Evolutionary conservation across 2,888 invertebrate genomes (phyloP).

Genomic region (Dione juno): DNA sequence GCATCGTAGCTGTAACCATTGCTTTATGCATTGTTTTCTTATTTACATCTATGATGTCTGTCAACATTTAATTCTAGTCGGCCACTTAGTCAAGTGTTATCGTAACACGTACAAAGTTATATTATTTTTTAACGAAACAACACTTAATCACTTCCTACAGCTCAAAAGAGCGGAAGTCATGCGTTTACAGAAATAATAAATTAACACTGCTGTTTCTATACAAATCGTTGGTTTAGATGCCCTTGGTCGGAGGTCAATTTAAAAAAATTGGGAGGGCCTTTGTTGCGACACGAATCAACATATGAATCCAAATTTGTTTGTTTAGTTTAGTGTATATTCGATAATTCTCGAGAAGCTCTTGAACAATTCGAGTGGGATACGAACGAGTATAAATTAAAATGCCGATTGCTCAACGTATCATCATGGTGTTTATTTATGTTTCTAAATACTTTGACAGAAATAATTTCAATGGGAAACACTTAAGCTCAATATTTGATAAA

Average conservation of each 20-base stretch:
- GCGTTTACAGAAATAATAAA: constrained; percentile 76
- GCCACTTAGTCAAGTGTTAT: constrained; percentile 62
- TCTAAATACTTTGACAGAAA: constrained; percentile 1
- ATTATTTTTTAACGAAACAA: constrained; percentile 72
- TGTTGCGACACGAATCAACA: constrained; percentile 69
- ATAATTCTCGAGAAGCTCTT: constrained; percentile 73
- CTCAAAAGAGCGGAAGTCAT: constrained; percentile 79
- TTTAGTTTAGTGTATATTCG: constrained; percentile 69
- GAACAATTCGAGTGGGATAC: constrained; percentile 65
- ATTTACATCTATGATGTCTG: background rate
- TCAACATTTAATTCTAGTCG: constrained; percentile 57
- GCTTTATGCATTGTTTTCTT: background rate
- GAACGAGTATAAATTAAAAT: constrained; percentile 46
- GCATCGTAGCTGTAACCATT: background rate
- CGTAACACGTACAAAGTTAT: constrained; percentile 69
- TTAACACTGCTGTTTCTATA: constrained; percentile 73
- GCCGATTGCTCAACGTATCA: constrained; percentile 40
- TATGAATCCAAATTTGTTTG: constrained; percentile 66
- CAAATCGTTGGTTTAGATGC: constrained; percentile 59
- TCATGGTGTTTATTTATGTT: constrained; percentile 17
- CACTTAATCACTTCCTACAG: constrained; percentile 81
- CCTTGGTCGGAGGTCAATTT: constrained; percentile 77
- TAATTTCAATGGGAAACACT: constrained; percentile 4
- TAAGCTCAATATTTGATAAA: background rate
- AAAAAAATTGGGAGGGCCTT: constrained; percentile 64